Evolutionary conservation across 2,888 invertebrate genomes (phyloP), one percentile per base, ranked within the genome.

Genomic region (Phengaris arion): DNA sequence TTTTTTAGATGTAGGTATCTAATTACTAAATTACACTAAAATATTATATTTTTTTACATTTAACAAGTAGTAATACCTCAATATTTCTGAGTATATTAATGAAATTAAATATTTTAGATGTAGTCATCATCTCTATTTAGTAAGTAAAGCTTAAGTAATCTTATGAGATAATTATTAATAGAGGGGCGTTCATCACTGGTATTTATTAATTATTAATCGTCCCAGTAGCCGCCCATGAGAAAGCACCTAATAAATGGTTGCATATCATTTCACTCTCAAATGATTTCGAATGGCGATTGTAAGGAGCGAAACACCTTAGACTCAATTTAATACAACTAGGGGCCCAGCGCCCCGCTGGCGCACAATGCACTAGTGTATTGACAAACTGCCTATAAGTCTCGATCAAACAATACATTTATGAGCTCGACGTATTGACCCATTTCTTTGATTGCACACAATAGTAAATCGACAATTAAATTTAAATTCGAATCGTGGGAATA

Each of bases 321-420:
- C 84, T 85, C 82, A 83, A 83, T 83, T 87, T 84, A 84, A 85
- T 85, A 85, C 80, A 81, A 83, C 82, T 84, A 80, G 81, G 82
- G 84, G 81, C 80, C 84, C 82, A 83, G 81, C 85, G 83, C 88
- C 90, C 89, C 90, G 88, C 83, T 75, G 87, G 77, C 83, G 78
- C 80, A 85, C 84, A 87, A 86, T 81, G 83, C 84, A 77, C 82
- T 81, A 79, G 79, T 84, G 87, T 92, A 93, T 93, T 91, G 92
- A 93, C 89, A 91, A 88, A 90, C 87, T 91, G 92, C 92, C 91
- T 92, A 93, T 92, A 92, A 89, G 85, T 89, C 89, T 86, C 89
- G 86, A 91, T 89, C 90, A 88, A 91, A 92, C 92, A 92, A 92
- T 86, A 81, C 81, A 82, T 85, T 85, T 85, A 87, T 83, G 85